Evolutionary conservation across 2,888 invertebrate species (phyloP), one percentile per base, ranked within the genome.

Genomic region (Ornithoptera priamus): DNA sequence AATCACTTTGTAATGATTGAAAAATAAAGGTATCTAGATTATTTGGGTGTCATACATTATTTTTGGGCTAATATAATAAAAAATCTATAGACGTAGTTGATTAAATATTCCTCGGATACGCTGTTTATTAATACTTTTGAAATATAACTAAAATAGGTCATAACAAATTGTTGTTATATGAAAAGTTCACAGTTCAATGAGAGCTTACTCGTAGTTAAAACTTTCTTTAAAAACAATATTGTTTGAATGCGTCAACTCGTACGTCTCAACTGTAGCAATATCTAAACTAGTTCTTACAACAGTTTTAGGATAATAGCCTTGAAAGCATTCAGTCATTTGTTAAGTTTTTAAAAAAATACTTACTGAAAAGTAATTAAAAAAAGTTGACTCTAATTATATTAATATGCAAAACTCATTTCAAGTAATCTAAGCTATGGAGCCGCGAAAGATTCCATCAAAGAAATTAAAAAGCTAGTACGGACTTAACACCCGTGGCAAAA

Each of bases 401-500:
- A 12, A 15, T 17, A 10, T 20, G 57, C 62, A 66, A 46, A 67
- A 56, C 62, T 30, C 62, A 57, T 66, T 66, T 62, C 53, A 57
- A 50, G 60, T 63, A 63, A 60, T 63, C 20, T 59, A 24, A 36
- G 18, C 65, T 18, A 30, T n/a, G 39, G 53, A 36, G 59, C 53
- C 15, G 17, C 57, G 65, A 56, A 65, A 66, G 42, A 63, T 67
- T 53, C 70, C 66, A 67, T 66, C 39, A 70, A 70, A 70, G 66
- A 59, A 67, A 63, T 66, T 66, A 70, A 69, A 68, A 65, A 66
- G 46, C 69, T 57, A 62, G 57, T 57, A 65, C 56, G 65, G 58
- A 63, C 63, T 57, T 65, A 62, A 59, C 66, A 58, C 63, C 36
- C 59, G 50, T 20, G 36, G 66, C 50, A 70, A 67, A 70, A 70